Conservation (phyloP, 2,113 vertebrate species). For the Spheniscus mendiculus region DNA sequence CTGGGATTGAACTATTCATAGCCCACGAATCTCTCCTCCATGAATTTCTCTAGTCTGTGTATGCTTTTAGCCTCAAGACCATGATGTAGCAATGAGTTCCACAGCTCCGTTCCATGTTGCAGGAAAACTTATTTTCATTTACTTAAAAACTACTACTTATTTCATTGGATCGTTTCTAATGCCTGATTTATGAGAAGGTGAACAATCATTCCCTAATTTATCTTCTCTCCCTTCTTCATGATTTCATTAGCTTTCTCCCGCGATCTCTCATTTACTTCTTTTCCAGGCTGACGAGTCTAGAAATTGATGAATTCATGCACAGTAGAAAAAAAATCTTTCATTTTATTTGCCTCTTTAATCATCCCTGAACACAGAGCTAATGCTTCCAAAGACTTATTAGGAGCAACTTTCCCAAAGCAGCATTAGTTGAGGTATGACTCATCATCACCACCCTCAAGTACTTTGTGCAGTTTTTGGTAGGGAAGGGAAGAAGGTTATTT, state of each 20-base stretch:
- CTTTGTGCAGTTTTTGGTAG: neutral
- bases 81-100: neutral
- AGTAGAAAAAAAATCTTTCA: neutral
- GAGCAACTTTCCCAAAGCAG: neutral
- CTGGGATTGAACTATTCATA: neutral
- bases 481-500: neutral
- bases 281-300: neutral
- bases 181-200: neutral
- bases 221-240: neutral
- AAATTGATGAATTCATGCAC: conserved; percentile 30
- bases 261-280: neutral
- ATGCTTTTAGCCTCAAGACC: neutral
- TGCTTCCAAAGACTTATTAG: neutral
- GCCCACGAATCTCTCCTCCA: neutral
- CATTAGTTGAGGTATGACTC: neutral
- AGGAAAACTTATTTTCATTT: neutral
- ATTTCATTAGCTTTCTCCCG: neutral
- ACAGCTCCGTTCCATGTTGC: neutral
- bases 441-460: neutral
- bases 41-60: neutral
- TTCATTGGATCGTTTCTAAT: neutral
- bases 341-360: conserved; percentile 35
- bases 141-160: neutral
- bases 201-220: neutral
- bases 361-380: neutral